Conservation (phyloP, 1,140 invertebrate species). For the Drosophila lowei region DNA sequence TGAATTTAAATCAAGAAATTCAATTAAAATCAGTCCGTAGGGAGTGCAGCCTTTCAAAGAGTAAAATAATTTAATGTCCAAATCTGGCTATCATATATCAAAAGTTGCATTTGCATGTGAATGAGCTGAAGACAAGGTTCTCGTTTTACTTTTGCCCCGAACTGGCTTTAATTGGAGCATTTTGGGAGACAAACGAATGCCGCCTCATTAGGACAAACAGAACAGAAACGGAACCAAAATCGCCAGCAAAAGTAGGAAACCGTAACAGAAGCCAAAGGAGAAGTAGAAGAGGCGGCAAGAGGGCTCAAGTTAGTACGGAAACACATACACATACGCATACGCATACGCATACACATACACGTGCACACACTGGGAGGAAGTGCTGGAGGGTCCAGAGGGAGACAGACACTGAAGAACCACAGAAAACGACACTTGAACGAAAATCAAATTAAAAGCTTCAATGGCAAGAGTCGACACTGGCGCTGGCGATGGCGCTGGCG, state of each 20-base stretch:
- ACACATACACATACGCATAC: constrained; percentile 11
- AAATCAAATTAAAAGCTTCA: constrained; percentile 82
- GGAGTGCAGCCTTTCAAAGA: too few relatives aligned
- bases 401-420: constrained; percentile 22
- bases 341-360: constrained; percentile 16
- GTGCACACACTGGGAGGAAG: constrained; percentile 16
- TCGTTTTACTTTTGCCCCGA: background rate
- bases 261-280: constrained; percentile 16
- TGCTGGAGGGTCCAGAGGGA: background rate
- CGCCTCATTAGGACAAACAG: constrained; percentile 37
- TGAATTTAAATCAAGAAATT: too few relatives aligned
- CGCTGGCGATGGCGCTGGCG: background rate
- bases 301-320: constrained; percentile 25
- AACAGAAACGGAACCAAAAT: constrained; percentile 1
- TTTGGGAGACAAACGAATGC: constrained; percentile 25
- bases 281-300: constrained; percentile 12
- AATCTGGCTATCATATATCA: too few relatives aligned
- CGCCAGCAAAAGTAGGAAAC: background rate
- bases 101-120: too few relatives aligned
- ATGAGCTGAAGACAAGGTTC: background rate
- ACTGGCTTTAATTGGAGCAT: constrained; percentile 33
- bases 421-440: constrained; percentile 79
- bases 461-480: constrained; percentile 60
- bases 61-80: too few relatives aligned
- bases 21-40: too few relatives aligned